Percentiles rank a stretch among this genome's conserved stretches.
These are phyloP conservation scores for Acrocephalus kingi DNA, from an alignment of 2,113 vertebrate species.

Conservation along the genomic window DNA sequence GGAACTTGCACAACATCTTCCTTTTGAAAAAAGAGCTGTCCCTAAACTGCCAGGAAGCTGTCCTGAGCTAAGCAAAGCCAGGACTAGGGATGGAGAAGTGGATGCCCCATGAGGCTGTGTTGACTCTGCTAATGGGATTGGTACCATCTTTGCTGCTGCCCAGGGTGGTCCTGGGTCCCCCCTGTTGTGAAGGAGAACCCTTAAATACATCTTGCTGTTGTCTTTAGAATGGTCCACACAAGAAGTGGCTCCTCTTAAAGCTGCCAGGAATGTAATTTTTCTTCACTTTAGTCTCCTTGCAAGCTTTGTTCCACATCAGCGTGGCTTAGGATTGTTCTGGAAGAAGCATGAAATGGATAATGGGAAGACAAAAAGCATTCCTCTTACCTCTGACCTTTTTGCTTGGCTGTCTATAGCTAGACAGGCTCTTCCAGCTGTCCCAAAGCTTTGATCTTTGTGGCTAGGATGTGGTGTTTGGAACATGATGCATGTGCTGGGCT, in stretches of 20 bases:
- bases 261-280: neutral
- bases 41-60: neutral
- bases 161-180: neutral
- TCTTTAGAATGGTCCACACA: neutral
- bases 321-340: neutral
- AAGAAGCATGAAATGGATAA: neutral
- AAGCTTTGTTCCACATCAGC: neutral
- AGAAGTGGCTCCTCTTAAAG: neutral
- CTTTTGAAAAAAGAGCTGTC: neutral
- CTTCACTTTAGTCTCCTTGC: neutral
- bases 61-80: neutral
- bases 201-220: neutral
- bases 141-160: neutral
- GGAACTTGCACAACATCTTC: neutral
- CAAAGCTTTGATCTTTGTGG: constrained; percentile 10
- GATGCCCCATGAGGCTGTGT: fast-evolving
- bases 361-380: neutral
- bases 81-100: neutral
- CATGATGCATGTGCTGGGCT: neutral
- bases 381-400: constrained; percentile 22
- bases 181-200: neutral
- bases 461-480: neutral
- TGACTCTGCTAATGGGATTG: neutral
- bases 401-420: neutral
- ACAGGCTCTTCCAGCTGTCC: neutral